Evolutionary conservation across 2,888 invertebrate species (phyloP).

Genomic region (Diadromus collaris): DNA sequence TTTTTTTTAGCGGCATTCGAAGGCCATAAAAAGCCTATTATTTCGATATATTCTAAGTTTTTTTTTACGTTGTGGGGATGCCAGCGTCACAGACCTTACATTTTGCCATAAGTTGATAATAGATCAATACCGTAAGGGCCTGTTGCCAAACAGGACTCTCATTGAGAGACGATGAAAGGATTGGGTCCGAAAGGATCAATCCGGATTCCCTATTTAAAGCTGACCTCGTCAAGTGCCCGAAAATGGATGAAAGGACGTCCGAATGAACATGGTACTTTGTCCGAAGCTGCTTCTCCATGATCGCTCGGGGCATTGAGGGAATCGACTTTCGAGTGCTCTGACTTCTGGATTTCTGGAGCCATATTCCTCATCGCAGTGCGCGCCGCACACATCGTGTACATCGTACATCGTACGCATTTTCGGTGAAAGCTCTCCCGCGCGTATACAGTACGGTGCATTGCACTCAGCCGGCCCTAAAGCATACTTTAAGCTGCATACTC

Average conservation of each 20-base stretch:
- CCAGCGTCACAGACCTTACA: too few species aligned
- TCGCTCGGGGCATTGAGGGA: slow-evolving; percentile 7
- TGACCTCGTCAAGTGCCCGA: background rate
- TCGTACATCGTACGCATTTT: slow-evolving; percentile 4
- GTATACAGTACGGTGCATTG: slow-evolving; percentile 22
- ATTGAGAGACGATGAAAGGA: background rate
- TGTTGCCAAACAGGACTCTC: background rate
- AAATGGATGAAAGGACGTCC: background rate
- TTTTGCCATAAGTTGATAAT: too few species aligned
- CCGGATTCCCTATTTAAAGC: background rate
- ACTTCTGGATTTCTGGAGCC: background rate
- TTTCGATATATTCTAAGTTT: too few species aligned
- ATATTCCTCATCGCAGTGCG: too few species aligned
- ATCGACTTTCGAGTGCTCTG: slow-evolving; percentile 7
- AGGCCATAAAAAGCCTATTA: too few species aligned
- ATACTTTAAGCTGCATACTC: slow-evolving; percentile 4
- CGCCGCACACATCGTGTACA: background rate
- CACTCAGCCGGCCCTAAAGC: background rate
- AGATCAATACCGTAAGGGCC: background rate
- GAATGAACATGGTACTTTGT: background rate
- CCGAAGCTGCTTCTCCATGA: background rate
- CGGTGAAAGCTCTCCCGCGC: background rate
- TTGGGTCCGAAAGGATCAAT: background rate
- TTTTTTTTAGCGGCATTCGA: too few species aligned
- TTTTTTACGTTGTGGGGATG: too few species aligned